These are phyloP conservation scores for Brassicogethes aeneus DNA, from an alignment of 2,888 invertebrate species.

Conservation along the genomic window DNA sequence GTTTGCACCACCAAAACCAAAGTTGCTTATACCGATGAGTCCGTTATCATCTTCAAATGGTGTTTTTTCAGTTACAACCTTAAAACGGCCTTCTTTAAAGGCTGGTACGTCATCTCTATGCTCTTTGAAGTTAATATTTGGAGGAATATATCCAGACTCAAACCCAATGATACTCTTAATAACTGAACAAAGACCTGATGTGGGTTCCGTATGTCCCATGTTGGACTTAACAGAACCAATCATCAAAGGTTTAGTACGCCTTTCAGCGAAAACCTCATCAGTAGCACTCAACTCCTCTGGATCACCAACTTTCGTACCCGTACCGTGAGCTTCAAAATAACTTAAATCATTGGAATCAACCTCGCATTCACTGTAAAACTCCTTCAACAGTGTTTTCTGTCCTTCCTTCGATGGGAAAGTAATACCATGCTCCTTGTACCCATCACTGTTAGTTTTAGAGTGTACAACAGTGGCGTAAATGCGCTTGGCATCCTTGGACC, in stretches of 20 bases:
- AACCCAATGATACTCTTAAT: constrained; percentile 23
- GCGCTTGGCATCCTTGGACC: constrained; percentile 43
- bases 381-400: constrained; percentile 50
- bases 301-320: constrained; percentile 73
- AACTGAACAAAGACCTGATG: constrained; percentile 63
- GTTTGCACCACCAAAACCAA: constrained; percentile 57
- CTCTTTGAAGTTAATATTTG: constrained; percentile 47
- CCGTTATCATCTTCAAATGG: constrained; percentile 41
- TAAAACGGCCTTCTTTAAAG: constrained; percentile 8
- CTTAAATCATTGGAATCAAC: constrained; percentile 59
- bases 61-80: constrained; percentile 44
- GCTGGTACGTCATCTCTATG: constrained; percentile 30
- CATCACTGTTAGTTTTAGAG: constrained; percentile 30
- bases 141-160: constrained; percentile 44
- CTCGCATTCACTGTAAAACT: constrained; percentile 59
- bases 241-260: constrained; percentile 46
- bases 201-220: constrained; percentile 81
- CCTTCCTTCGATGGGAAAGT: constrained; percentile 42
- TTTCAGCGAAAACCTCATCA: neutral
- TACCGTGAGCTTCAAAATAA: constrained; percentile 81
- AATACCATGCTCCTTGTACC: constrained; percentile 30
- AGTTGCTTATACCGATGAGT: constrained; percentile 55
- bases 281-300: constrained; percentile 60
- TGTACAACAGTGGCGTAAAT: constrained; percentile 43
- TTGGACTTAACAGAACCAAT: constrained; percentile 88